Evolutionary conservation across 2,797 vertebrate species (phyloP), one percentile per base, ranked within the genome.

Genomic region (Aotus griseimembra): DNA sequence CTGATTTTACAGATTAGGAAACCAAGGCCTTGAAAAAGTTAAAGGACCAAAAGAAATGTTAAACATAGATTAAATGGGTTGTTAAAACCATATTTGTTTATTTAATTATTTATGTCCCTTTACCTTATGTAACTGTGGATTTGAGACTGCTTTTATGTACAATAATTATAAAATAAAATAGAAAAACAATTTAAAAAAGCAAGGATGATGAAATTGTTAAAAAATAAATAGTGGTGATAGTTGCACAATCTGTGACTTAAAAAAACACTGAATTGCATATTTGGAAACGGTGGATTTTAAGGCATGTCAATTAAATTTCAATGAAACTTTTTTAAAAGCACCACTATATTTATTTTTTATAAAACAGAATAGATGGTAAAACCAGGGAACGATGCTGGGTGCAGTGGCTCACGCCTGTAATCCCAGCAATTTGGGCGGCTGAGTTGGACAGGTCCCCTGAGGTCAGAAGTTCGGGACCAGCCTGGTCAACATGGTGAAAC

Each of bases 1-100:
- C 91, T 89, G 11, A 72, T 93, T 94, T 79, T 79, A 67, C 46
- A 82, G 75, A 48, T 55, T 67, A 84, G 55, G 11, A 92, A 96
- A 44, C 36, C 20, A 46, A 39, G 55, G 48, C 83, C 92, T 94
- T 87, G 41, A 84, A 96, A 92, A 90, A 80, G 39, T 41, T 82
- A 52, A 58, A n/a, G 11, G 57, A 52, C 30, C 19, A 75, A 72
- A 75, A 92, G 83, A 83, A 95, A 94, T 86, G 41, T 48, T 76
- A 52, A 61, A 67, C 39, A 50, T 36, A 80, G 77, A 94, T 73
- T 83, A 79, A 85, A 9, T 20, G 36, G 3, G 33, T 70, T 8
- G 36, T 73, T 41, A 91, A 58, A 89, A 76, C 10, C 5, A 3
- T 90, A 33, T 64, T 92, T 39, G 7, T 61, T 93, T 64, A 75